Evolutionary conservation across 2,797 vertebrate genomes (phyloP).

Genomic region (Buceros bicornis): DNA sequence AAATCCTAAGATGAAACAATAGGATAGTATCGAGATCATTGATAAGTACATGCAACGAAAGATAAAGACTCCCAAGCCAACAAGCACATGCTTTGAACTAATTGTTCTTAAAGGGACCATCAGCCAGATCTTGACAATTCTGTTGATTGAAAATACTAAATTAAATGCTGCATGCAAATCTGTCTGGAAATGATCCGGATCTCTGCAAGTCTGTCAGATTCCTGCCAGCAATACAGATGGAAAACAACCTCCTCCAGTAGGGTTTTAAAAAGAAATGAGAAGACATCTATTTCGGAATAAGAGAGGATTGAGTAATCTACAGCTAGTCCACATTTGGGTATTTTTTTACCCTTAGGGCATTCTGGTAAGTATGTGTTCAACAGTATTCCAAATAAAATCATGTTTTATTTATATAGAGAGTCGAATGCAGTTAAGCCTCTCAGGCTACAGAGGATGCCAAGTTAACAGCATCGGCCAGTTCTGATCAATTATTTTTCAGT

Average conservation of each 20-base stretch:
- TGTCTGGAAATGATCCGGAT: background rate
- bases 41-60: background rate
- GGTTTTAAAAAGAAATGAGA: conserved; percentile 9
- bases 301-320: background rate
- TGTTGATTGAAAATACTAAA: conserved; percentile 44
- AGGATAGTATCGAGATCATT: background rate
- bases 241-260: background rate
- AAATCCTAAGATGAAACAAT: background rate
- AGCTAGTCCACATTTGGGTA: background rate
- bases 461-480: background rate
- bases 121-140: conserved; percentile 18
- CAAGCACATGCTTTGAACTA: background rate
- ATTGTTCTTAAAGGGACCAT: background rate
- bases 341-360: background rate
- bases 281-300: conserved; percentile 20
- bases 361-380: background rate
- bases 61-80: background rate
- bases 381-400: background rate
- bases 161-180: conserved; percentile 21
- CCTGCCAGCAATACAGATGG: conserved; percentile 14
- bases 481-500: conserved; percentile 32
- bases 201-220: conserved; percentile 1
- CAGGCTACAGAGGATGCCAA: background rate
- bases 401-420: background rate
- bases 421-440: background rate